A percentile compares a stretch with the other conserved stretches of the same genome.
Evolutionary conservation across 2,888 invertebrate species (phyloP).

Genomic region (Caenorhabditis wallacei): DNA sequence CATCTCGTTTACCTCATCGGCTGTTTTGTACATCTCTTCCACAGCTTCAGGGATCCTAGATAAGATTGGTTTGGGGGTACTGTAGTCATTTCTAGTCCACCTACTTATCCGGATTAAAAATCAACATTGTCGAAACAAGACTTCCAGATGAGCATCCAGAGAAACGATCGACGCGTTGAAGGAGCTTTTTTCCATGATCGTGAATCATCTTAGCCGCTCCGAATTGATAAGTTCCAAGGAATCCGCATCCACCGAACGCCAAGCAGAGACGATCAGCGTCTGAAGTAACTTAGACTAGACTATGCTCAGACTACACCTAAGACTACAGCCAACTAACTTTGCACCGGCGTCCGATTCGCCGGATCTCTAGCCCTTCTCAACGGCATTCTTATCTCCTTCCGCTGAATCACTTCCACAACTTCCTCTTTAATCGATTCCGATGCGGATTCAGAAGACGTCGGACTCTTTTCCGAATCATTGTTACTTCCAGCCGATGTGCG

Average conservation of each 20-base stretch:
- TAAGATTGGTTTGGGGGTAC: too few species aligned
- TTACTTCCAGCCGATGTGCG: slow-evolving; percentile 31
- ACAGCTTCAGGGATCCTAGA: slow-evolving; percentile 71
- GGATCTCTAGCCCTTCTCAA: slow-evolving; percentile 40
- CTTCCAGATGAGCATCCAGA: slow-evolving; percentile 80
- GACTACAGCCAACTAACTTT: too few species aligned
- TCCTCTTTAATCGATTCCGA: slow-evolving; percentile 10
- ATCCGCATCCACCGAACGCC: slow-evolving; percentile 80
- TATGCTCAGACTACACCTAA: too few species aligned
- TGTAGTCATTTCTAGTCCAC: neutral
- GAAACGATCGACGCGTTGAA: slow-evolving; percentile 70
- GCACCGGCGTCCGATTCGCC: slow-evolving; percentile 43
- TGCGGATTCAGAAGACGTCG: slow-evolving; percentile 23
- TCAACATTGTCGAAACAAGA: slow-evolving; percentile 75
- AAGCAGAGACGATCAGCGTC: slow-evolving; percentile 68
- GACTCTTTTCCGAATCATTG: slow-evolving; percentile 3
- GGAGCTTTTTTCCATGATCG: slow-evolving; percentile 75
- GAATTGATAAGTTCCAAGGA: slow-evolving; percentile 80
- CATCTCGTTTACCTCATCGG: slow-evolving; percentile 79
- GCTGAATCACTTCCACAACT: neutral
- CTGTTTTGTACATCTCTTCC: slow-evolving; percentile 76
- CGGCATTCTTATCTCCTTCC: neutral
- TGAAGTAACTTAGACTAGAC: too few species aligned
- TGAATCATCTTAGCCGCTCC: slow-evolving; percentile 79
- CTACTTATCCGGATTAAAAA: slow-evolving; percentile 75